Evolutionary conservation across 2,888 invertebrate species (phyloP).

Genomic region (Geotrupes spiniger): DNA sequence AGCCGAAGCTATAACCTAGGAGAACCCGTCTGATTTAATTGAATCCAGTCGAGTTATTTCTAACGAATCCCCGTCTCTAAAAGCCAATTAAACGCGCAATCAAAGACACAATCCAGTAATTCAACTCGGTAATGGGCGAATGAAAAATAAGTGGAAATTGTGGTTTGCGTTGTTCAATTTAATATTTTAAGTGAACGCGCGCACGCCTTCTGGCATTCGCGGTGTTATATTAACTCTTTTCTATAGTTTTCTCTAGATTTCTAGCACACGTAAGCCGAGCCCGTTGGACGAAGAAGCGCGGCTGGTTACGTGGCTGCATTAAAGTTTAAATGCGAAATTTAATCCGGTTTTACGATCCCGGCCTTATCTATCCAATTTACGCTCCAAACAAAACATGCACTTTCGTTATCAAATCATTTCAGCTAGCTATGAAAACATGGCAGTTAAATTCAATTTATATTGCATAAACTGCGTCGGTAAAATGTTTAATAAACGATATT

Average conservation of each 20-base stretch:
- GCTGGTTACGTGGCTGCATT: slow-evolving; percentile 1
- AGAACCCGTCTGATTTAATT: slow-evolving; percentile 36
- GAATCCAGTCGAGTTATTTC: slow-evolving; percentile 31
- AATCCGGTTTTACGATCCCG: slow-evolving; percentile 19
- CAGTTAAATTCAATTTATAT: slow-evolving; percentile 4
- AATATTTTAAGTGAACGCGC: too few species aligned
- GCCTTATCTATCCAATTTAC: slow-evolving; percentile 27
- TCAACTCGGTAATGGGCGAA: slow-evolving; percentile 3
- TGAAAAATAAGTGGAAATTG: slow-evolving; percentile 3
- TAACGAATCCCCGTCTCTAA: slow-evolving; percentile 13
- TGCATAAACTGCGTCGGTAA: neutral
- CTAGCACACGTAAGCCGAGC: too few species aligned
- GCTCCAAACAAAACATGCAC: slow-evolving; percentile 23
- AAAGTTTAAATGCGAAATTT: slow-evolving; percentile 13
- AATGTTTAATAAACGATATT: neutral
- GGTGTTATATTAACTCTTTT: too few species aligned
- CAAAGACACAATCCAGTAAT: neutral
- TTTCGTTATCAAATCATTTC: slow-evolving; percentile 28
- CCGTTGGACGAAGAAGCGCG: neutral
- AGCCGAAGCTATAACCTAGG: slow-evolving; percentile 17
- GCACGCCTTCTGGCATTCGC: too few species aligned
- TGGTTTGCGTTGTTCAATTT: too few species aligned
- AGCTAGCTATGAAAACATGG: slow-evolving; percentile 5
- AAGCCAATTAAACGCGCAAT: slow-evolving; percentile 1
- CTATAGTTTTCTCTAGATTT: too few species aligned